Base-by-base conservation (phyloP, 2,113 vertebrate genomes). In the Sinocyclocheilus maitianheensis region DNA sequence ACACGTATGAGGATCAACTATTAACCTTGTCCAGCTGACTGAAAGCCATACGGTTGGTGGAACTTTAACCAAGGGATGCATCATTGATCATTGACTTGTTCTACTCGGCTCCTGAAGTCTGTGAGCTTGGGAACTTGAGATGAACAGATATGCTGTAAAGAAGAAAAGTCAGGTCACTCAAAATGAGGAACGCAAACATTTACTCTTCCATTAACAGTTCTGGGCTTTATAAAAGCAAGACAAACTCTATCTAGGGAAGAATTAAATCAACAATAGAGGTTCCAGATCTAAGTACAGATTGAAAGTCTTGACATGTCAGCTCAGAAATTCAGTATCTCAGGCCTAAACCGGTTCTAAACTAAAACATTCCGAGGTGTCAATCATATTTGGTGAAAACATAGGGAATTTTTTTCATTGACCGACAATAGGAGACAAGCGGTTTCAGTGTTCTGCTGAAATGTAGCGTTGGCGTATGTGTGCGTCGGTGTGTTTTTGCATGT, bases 81-180 rank as follows among this genome's bases (percentile, higher is more conserved):
- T 79, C 60, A 65, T 48, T 86, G 85, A 72, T 74, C 65, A 53
- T 48, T 86, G 85, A 80, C 85, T 67, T 81, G 77, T 74, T 86
- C 71, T 46, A 4, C 65, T 86, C 20, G 5, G 85, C 80, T 46
- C 26, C 43, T 53, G 30, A 81, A 82, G 80, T 71, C 63, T 67
- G 43, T 20, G 43, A 81, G 62, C 40, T 82, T 71, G 63, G 63
- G 62, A 69, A 69, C 43, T 53, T 71, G 48, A 72, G 63, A 80
- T 79, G 53, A 58, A 46, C 37, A 46, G 84, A 71, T 79, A 77
- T 81, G 46, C n/a, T 20, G 65, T 69, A 48, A 60, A 60, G 37
- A 63, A 10, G 30, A 46, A 13, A 80, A 60, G 51, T 12, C 85
- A 81, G 84, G n/a, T 62, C 37, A 69, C 80, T 81, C 40, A 10